A percentile compares a stretch with the other conserved stretches of the same genome.
phyloP scores from a whole-genome alignment of 2,888 invertebrate genomes.

The Pecten maximus region DNA sequence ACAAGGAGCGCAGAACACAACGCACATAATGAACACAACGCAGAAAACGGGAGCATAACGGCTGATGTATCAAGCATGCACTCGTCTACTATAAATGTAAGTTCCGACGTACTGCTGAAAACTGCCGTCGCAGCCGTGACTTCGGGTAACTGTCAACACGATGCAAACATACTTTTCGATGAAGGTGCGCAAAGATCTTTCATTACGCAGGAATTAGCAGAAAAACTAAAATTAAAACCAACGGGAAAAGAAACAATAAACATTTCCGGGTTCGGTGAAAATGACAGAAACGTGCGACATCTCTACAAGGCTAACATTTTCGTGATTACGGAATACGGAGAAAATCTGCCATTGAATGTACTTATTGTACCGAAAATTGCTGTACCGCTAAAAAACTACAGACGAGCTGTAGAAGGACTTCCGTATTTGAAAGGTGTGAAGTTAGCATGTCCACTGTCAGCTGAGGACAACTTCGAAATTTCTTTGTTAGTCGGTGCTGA shows the following conservation, averaged over 20 bases:
- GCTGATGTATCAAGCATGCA: background rate
- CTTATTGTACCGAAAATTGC: slow-evolving; percentile 57
- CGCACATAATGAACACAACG: too few relatives aligned
- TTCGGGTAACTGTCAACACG: too few relatives aligned
- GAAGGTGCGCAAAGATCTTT: slow-evolving; percentile 39
- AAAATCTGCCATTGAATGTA: slow-evolving; percentile 51
- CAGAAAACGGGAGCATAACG: too few relatives aligned
- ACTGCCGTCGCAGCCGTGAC: background rate
- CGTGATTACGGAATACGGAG: slow-evolving; percentile 18
- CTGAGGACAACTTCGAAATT: slow-evolving; percentile 42
- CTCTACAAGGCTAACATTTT: background rate
- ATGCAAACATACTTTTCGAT: slow-evolving; percentile 38
- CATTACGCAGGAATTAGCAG: slow-evolving; percentile 27
- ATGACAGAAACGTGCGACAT: background rate
- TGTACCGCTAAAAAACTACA: slow-evolving; percentile 46
- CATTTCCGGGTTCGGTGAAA: slow-evolving; percentile 33
- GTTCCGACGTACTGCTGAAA: slow-evolving; percentile 38
- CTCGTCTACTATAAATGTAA: too few relatives aligned
- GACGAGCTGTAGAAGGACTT: background rate
- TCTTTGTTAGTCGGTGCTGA: slow-evolving; percentile 58
- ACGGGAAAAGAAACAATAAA: slow-evolving; percentile 31
- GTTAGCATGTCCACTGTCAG: slow-evolving; percentile 52
- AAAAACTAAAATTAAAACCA: background rate
- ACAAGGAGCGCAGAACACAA: too few relatives aligned
- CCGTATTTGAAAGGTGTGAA: slow-evolving; percentile 47